These are phyloP conservation scores for Steinernema carpocapsae DNA, from an alignment of 2,888 invertebrate genomes.

Conservation along the genomic window DNA sequence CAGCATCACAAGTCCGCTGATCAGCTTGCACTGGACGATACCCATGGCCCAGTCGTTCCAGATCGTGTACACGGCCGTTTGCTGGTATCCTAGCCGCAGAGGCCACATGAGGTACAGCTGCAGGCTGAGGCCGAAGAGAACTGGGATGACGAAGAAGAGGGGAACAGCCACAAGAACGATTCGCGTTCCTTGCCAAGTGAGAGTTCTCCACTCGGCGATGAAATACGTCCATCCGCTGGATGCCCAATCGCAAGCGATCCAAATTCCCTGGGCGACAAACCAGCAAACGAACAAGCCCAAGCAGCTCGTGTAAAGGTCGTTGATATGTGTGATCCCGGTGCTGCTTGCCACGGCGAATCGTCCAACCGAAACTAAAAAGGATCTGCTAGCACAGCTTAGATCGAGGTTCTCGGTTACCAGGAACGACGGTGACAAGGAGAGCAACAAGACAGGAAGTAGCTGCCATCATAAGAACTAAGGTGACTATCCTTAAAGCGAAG, in stretches of 20 bases:
- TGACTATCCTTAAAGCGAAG: conserved; percentile 75
- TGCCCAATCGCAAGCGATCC: conserved; percentile 79
- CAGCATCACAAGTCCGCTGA: conserved; percentile 95
- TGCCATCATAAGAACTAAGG: conserved; percentile 80
- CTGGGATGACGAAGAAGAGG: conserved; percentile 86
- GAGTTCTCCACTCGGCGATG: conserved; percentile 9
- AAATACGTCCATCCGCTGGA: neutral
- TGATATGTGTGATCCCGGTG: conserved; percentile 38
- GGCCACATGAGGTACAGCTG: conserved; percentile 87
- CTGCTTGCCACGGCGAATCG: conserved; percentile 68
- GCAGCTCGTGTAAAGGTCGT: conserved; percentile 84
- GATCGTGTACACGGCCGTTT: conserved; percentile 75
- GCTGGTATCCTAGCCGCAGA: conserved; percentile 78
- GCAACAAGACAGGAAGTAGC: conserved; percentile 84
- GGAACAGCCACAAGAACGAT: conserved; percentile 75
- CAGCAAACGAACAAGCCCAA: conserved; percentile 93
- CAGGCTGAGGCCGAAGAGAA: conserved; percentile 87
- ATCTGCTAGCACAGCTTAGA: neutral
- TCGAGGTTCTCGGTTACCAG: too few relatives aligned
- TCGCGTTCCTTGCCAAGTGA: conserved; percentile 43
- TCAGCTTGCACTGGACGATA: conserved; percentile 94
- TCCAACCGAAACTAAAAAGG: conserved; percentile 78
- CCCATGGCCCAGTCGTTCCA: conserved; percentile 94
- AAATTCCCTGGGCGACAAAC: conserved; percentile 78
- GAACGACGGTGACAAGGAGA: conserved; percentile 83